These are phyloP conservation scores for Cheilosia pagana DNA, from an alignment of 2,888 invertebrate genomes.

Conservation along the genomic window DNA sequence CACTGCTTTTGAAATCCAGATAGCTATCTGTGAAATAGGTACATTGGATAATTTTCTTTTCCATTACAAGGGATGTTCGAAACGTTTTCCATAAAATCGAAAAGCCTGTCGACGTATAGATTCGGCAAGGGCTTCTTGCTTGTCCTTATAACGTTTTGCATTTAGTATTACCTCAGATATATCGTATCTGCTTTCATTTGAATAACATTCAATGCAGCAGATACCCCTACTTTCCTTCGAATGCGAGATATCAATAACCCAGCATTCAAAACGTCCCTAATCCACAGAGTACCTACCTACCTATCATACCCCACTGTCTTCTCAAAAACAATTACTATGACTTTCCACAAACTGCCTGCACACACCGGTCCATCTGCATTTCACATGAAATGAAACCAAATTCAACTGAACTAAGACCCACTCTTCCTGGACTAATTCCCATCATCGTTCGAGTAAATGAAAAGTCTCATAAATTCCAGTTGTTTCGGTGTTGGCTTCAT, in stretches of 20 bases:
- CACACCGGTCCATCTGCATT: conserved; percentile 8
- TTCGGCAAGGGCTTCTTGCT: no score
- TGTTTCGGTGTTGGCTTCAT: background rate
- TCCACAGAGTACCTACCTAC: conserved; percentile 41
- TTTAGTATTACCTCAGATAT: no score
- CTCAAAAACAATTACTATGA: conserved; percentile 16
- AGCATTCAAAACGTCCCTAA: conserved; percentile 43
- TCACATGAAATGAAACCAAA: conserved; percentile 10
- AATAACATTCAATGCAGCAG: no score
- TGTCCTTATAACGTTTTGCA: no score
- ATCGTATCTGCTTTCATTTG: no score
- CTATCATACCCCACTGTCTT: background rate
- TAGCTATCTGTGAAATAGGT: no score
- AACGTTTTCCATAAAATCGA: no score
- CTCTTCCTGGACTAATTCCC: conserved; percentile 48
- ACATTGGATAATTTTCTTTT: no score
- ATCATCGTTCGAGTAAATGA: conserved; percentile 35
- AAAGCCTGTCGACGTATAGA: no score
- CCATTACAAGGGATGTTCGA: no score
- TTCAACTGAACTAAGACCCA: background rate
- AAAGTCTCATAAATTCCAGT: conserved; percentile 3
- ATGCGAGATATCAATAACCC: conserved; percentile 49
- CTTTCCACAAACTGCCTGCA: conserved; percentile 16
- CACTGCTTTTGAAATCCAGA: no score
- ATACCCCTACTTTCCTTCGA: no score